Evolutionary conservation across 1,140 invertebrate genomes (phyloP).

Genomic region (Trachymyrmex cornetzi): DNA sequence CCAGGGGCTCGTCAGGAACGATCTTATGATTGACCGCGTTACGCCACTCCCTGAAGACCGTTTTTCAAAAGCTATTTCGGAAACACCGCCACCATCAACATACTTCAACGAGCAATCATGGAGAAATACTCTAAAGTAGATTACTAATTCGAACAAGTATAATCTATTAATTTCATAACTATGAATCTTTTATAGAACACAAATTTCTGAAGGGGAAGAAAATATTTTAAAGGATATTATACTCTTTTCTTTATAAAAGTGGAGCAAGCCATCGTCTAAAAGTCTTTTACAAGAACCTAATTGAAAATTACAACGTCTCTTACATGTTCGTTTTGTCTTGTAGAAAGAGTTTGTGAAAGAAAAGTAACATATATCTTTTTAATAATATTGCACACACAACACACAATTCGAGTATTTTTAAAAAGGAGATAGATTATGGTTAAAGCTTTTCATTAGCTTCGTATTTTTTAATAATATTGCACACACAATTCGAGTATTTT

Average conservation of each 20-base stretch:
- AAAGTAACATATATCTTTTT: background rate
- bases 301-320: background rate
- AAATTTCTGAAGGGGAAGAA: background rate
- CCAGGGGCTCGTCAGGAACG: conserved; percentile 82
- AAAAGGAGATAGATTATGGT: background rate
- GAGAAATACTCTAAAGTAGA: background rate
- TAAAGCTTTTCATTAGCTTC: background rate
- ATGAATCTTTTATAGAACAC: background rate
- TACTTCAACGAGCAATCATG: conserved; percentile 16
- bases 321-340: background rate
- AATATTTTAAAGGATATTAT: background rate
- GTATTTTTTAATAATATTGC: too few species aligned
- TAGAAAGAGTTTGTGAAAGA: background rate
- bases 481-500: background rate
- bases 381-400: too few species aligned
- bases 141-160: background rate
- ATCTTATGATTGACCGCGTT: conserved; percentile 87
- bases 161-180: background rate
- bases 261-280: background rate
- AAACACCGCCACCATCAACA: conserved; percentile 23
- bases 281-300: background rate
- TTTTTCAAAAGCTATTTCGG: conserved; percentile 77
- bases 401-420: background rate
- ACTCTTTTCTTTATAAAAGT: background rate
- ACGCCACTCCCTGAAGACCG: conserved; percentile 82